Evolutionary conservation across 2,113 vertebrate species (phyloP), one percentile per base, ranked within the genome.

Genomic region (Irena cyanogastra): DNA sequence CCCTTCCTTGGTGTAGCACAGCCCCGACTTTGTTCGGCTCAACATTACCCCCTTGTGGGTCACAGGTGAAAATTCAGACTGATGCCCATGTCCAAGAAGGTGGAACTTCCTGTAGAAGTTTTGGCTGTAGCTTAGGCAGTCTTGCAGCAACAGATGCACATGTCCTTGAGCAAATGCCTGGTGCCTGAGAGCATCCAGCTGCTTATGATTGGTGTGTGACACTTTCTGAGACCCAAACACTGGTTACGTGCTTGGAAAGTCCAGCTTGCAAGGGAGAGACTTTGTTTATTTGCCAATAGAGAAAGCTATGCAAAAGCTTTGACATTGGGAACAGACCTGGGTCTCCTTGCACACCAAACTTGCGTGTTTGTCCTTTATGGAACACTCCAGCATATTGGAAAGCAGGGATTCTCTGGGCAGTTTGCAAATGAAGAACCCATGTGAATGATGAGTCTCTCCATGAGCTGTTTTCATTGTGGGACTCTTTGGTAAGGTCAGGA

Each of bases 31-130:
- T 86, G 90, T 86, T 96, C 90, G 76, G 97, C 89, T 95, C 95
- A 94, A 96, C 70, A 96, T 95, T 95, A 93, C 94, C 97, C 93
- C 83, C 97, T 97, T 96, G 96, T 96, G 97, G 96, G 90, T 80
- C 63, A 8, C 37, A 75, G 52, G 57, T 94, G 49, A 35, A 95
- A 97, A 80, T 90, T 92, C 87, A 95, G 33, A 92, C 22, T 33
- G 19, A 24, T 50, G 37, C 20, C 64, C n/a, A 11, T 60, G 82
- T 60, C 78, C 28, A 6, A 11, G 37, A 91, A 85, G 56, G 74
- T 87, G 74, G 47, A 78, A 70, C 47, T 53, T 80, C 57, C 50
- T 33, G 23, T 26, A 59, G 24, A 64, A 54, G 27, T 53, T 75
- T 9, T 68, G 72, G 17, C 71, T 57, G 47, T 59, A 23, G 47